phyloP scores from a whole-genome alignment of 1,140 invertebrate genomes.

The Araneus ventricosus region DNA sequence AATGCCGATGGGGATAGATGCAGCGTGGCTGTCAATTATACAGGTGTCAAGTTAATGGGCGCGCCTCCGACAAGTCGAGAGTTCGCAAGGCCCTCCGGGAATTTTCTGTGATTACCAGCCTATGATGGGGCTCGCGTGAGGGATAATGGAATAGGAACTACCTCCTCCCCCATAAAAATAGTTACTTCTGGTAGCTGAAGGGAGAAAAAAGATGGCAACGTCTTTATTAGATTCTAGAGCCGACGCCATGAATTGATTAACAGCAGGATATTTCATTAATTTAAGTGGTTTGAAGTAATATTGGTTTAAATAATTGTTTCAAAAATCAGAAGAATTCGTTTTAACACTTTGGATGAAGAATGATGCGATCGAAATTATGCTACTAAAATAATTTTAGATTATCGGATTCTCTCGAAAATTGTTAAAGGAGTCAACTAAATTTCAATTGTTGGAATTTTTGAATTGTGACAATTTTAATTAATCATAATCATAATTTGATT shows the following conservation, averaged over 20 bases:
- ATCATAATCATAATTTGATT: too few species aligned
- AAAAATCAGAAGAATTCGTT: too few species aligned
- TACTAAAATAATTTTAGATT: too few species aligned
- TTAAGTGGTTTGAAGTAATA: too few species aligned
- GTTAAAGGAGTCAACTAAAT: too few species aligned
- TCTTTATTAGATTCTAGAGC: not conserved
- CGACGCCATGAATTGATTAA: not conserved
- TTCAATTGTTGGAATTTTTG: too few species aligned
- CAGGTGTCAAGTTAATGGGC: constrained; percentile 31
- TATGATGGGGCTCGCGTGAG: not conserved
- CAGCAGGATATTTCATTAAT: too few species aligned
- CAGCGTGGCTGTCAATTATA: constrained; percentile 40
- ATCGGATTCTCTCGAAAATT: too few species aligned
- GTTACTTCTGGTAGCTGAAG: not conserved
- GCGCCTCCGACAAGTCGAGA: not conserved
- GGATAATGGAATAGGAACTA: not conserved
- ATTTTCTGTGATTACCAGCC: constrained; percentile 15
- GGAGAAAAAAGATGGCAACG: not conserved
- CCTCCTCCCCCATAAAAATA: not conserved
- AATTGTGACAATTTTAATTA: too few species aligned
- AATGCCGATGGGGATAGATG: constrained; percentile 14
- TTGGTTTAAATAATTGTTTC: too few species aligned
- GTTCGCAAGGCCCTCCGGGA: not conserved
- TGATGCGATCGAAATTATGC: too few species aligned
- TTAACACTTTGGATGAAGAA: too few species aligned